A percentile compares a stretch with the other conserved stretches of the same genome.
Conservation (phyloP, 2,888 invertebrate species). For the Mantis religiosa region DNA sequence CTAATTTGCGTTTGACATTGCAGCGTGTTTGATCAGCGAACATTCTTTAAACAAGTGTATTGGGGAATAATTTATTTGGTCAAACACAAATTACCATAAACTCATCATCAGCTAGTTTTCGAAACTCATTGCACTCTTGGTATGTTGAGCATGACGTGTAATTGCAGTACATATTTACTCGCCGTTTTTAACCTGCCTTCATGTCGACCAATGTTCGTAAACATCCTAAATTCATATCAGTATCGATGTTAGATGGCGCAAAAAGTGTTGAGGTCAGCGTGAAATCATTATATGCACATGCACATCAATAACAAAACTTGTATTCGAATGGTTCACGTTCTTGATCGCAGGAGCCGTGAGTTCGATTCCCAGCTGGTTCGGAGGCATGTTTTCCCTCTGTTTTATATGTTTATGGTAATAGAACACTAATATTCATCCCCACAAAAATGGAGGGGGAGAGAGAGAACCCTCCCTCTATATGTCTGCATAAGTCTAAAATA, state of each 20-base stretch:
- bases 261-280: not conserved
- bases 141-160: not conserved
- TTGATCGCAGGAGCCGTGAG: too few relatives aligned
- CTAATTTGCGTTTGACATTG: not conserved
- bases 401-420: too few relatives aligned
- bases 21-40: not conserved
- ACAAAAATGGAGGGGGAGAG: too few relatives aligned
- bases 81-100: not conserved
- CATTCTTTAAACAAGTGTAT: not conserved
- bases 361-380: too few relatives aligned
- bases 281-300: too few relatives aligned
- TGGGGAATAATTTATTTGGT: not conserved
- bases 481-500: too few relatives aligned
- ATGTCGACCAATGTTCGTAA: not conserved
- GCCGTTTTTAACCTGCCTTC: not conserved
- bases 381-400: too few relatives aligned
- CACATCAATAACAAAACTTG: too few relatives aligned
- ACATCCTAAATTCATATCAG: not conserved
- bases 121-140: not conserved
- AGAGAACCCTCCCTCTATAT: too few relatives aligned
- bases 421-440: too few relatives aligned
- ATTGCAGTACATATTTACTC: slow-evolving; percentile 4
- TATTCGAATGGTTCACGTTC: too few relatives aligned
- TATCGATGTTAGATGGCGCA: not conserved
- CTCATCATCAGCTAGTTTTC: not conserved